Evolutionary conservation across 2,888 invertebrate species (phyloP).

Genomic region (Platycheirus rosarum): DNA sequence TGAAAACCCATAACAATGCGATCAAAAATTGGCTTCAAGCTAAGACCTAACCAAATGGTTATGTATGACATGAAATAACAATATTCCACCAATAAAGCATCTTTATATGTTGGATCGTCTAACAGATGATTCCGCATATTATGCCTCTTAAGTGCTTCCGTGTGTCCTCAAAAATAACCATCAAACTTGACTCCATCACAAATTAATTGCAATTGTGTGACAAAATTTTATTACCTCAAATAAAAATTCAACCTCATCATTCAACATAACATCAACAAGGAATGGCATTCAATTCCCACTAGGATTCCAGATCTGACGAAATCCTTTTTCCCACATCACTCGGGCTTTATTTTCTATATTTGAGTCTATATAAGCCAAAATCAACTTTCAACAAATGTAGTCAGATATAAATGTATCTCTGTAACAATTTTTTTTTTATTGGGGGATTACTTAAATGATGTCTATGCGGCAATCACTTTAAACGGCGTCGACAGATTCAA

Average conservation of each 20-base stretch:
- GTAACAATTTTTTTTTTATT: background rate
- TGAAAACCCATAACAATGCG: too few relatives aligned
- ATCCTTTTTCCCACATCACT: constrained; percentile 15
- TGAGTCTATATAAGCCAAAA: constrained; percentile 56
- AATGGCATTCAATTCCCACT: constrained; percentile 67
- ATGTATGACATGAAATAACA: constrained; percentile 22
- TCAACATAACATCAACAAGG: constrained; percentile 27
- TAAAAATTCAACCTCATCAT: constrained; percentile 59
- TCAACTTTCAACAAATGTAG: constrained; percentile 71
- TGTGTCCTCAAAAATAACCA: constrained; percentile 54
- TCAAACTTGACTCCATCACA: constrained; percentile 51
- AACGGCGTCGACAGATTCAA: constrained; percentile 74
- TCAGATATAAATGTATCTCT: constrained; percentile 25
- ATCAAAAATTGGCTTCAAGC: too few relatives aligned
- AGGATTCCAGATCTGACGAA: constrained; percentile 22
- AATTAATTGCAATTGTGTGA: constrained; percentile 73
- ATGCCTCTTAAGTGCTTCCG: constrained; percentile 61
- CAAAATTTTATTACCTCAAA: constrained; percentile 58
- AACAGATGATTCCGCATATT: constrained; percentile 44
- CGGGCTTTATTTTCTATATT: too few relatives aligned
- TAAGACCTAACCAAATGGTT: constrained; percentile 9
- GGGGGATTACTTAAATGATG: constrained; percentile 69
- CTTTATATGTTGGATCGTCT: constrained; percentile 48
- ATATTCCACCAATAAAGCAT: constrained; percentile 30
- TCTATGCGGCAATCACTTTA: constrained; percentile 73